Evolutionary conservation across 2,113 vertebrate genomes (phyloP), one percentile per base, ranked within the genome.

Genomic region (Actinemys pallida): DNA sequence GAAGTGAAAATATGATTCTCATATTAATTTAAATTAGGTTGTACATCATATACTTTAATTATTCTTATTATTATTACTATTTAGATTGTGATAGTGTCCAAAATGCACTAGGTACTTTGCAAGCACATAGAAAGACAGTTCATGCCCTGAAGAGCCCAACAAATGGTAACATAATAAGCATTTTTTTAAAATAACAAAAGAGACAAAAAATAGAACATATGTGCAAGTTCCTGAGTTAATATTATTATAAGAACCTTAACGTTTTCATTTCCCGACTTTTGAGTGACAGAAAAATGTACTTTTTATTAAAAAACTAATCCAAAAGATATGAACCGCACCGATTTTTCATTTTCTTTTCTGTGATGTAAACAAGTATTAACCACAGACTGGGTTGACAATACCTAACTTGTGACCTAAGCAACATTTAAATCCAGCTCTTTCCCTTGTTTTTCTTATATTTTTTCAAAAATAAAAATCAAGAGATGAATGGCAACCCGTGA

Each of bases 1-100:
- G 82, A 95, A 95, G 95, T 92, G 35, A 95, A 95, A 96, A 84
- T 5, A 81, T 59, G 19, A 45, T 91, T 92, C 91, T 94, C 92
- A 97, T 95, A 86, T 93, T 87, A 95, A 91, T 83, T 45, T 93
- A 76, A 79, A 75, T 50, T 49, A 87, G 72, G 39, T 25, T 94
- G 76, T 49, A 89, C n/a, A 95, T 87, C 52, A 57, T 62, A 93
- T 94, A 69, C 50, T 94, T 95, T 87, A 94, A 95, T 86, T 72
- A 69, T 84, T 59, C 76, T 59, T 93, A 39, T 57, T 92, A 52
- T 35, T 83, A 57, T 81, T 86, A 93, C 20, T 83, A 22, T 90
- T 94, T 69, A 92, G 65, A 91, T 94, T 82, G 80, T 88, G 91
- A 91, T 90, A 90, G 35, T 1, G 1, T 76, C 81, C 42, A 52